Conservation (phyloP, 2,797 vertebrate genomes). For the Falco columbarius region DNA sequence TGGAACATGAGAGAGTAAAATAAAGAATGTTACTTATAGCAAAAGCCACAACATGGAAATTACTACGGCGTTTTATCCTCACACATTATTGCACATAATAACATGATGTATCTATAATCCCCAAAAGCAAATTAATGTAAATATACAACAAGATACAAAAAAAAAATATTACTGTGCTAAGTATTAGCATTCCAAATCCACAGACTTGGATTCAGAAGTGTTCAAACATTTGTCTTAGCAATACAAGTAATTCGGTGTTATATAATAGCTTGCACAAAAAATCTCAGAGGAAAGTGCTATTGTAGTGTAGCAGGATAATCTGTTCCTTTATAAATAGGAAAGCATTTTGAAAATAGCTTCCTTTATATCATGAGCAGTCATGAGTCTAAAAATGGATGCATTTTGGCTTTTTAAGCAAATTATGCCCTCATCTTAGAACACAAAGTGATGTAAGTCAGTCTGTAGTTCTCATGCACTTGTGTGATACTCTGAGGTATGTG, state of each 20-base stretch:
- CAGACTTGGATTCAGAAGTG: background rate
- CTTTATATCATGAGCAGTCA: background rate
- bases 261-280: background rate
- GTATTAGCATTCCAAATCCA: background rate
- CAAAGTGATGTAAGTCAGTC: background rate
- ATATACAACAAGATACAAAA: background rate
- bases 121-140: background rate
- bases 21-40: background rate
- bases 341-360: background rate
- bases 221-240: background rate
- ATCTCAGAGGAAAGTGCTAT: background rate
- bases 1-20: background rate
- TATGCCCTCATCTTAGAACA: background rate
- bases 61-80: background rate
- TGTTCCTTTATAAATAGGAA: background rate
- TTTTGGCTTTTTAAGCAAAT: constrained; percentile 29
- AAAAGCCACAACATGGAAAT: background rate
- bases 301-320: background rate
- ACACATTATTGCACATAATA: background rate
- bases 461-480: background rate
- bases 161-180: background rate
- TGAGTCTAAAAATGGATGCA: background rate
- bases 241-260: background rate
- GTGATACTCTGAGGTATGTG: background rate
- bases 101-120: background rate